A percentile compares a stretch with the other conserved stretches of the same genome.
These are phyloP conservation scores for Girardinus metallicus DNA, from an alignment of 2,797 vertebrate genomes.

Conservation along the genomic window DNA sequence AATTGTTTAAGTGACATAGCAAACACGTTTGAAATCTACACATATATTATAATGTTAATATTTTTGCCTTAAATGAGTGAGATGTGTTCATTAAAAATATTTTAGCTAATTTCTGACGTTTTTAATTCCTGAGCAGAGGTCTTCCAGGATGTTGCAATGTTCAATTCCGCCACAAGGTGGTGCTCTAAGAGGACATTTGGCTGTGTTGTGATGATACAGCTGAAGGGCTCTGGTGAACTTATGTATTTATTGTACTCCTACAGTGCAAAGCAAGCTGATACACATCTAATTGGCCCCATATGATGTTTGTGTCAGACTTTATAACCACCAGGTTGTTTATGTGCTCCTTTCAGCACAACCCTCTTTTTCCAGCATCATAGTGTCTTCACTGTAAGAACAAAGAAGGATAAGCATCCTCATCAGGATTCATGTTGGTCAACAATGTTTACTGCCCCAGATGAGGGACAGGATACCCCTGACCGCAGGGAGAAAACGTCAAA, in stretches of 20 bases:
- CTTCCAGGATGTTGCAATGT: slow-evolving; percentile 21
- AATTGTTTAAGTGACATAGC: neutral
- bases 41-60: neutral
- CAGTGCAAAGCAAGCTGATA: slow-evolving; percentile 43
- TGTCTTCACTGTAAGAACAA: slow-evolving; percentile 60
- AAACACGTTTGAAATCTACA: neutral
- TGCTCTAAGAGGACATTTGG: slow-evolving; percentile 81
- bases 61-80: neutral
- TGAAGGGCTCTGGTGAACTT: slow-evolving; percentile 34
- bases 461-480: slow-evolving; percentile 78
- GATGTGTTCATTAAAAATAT: slow-evolving; percentile 9
- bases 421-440: slow-evolving; percentile 67
- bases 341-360: slow-evolving; percentile 39
- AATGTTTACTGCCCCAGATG: slow-evolving; percentile 77
- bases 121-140: slow-evolving; percentile 10
- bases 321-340: slow-evolving; percentile 45
- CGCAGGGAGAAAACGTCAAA: slow-evolving; percentile 71
- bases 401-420: slow-evolving; percentile 53
- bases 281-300: slow-evolving; percentile 40
- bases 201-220: slow-evolving; percentile 38
- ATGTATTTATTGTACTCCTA: slow-evolving; percentile 47
- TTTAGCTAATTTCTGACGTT: slow-evolving; percentile 2
- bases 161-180: slow-evolving; percentile 81
- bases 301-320: slow-evolving; percentile 37
- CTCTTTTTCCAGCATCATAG: slow-evolving; percentile 43